Conservation (phyloP, 1,140 invertebrate species). For the Penaeus chinensis region DNA sequence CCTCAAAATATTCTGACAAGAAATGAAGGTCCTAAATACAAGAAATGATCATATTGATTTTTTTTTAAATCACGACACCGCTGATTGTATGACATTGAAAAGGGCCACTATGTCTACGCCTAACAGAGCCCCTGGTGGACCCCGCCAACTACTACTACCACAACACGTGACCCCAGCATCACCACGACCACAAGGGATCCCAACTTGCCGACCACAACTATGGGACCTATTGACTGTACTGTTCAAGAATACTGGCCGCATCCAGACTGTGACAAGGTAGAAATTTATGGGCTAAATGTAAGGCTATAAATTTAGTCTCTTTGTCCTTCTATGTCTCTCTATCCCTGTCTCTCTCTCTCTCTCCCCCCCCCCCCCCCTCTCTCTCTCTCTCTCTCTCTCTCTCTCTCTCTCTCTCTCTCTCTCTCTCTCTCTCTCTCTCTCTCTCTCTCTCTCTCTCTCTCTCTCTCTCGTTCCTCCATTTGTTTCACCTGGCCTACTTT, state of each 20-base stretch:
- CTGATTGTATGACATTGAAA: not conserved
- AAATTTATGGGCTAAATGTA: too few relatives aligned
- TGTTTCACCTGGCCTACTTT: not conserved
- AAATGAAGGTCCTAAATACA: not conserved
- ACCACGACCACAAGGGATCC: constrained; percentile 39
- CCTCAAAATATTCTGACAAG: not conserved
- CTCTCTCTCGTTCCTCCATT: not conserved
- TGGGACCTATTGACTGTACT: constrained; percentile 38
- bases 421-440: too few relatives aligned
- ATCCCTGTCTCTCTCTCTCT: too few relatives aligned
- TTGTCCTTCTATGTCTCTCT: too few relatives aligned
- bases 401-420: too few relatives aligned
- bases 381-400: too few relatives aligned
- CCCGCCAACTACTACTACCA: not conserved
- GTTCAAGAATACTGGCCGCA: constrained; percentile 34
- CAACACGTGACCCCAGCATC: constrained; percentile 18
- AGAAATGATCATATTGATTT: too few relatives aligned
- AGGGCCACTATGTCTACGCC: not conserved
- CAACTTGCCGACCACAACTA: constrained; percentile 29
- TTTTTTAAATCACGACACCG: too few relatives aligned
- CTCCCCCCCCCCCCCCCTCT: too few relatives aligned
- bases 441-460: too few relatives aligned
- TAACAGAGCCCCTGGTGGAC: not conserved
- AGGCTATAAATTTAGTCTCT: too few relatives aligned
- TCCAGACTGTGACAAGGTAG: constrained; percentile 46